phyloP scores from a whole-genome alignment of 2,797 vertebrate species.

The Myotis planiceps region DNA sequence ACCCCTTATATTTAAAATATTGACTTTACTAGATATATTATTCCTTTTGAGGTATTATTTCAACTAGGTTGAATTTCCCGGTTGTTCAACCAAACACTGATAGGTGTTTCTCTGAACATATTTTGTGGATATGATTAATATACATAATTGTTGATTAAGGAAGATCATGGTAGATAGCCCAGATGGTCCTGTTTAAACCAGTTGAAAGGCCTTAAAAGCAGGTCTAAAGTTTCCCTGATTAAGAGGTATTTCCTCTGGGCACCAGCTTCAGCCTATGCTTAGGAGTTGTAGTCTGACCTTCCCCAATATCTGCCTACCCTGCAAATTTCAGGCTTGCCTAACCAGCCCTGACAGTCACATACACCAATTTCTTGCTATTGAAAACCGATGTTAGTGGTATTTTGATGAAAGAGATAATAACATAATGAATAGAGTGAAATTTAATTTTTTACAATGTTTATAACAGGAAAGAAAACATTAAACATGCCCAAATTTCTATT shows the following conservation, averaged over 20 bases:
- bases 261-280: not conserved
- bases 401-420: not conserved
- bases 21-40: not conserved
- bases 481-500: not conserved
- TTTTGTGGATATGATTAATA: not conserved
- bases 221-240: not conserved
- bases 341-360: rapidly evolving
- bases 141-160: not conserved
- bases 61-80: not conserved
- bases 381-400: not conserved
- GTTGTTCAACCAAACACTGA: not conserved
- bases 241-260: not conserved
- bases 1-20: not conserved
- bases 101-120: not conserved
- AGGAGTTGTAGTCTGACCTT: not conserved
- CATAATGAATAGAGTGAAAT: not conserved
- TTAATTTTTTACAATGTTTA: not conserved
- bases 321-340: not conserved
- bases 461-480: not conserved
- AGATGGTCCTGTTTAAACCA: not conserved
- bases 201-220: not conserved
- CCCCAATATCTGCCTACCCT: not conserved
- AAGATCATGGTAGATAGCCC: not conserved
- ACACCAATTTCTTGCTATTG: not conserved
- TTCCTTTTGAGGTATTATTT: not conserved